These are phyloP conservation scores for Hippocampus guttulatus DNA, from an alignment of 2,113 vertebrate genomes.

Conservation along the genomic window DNA sequence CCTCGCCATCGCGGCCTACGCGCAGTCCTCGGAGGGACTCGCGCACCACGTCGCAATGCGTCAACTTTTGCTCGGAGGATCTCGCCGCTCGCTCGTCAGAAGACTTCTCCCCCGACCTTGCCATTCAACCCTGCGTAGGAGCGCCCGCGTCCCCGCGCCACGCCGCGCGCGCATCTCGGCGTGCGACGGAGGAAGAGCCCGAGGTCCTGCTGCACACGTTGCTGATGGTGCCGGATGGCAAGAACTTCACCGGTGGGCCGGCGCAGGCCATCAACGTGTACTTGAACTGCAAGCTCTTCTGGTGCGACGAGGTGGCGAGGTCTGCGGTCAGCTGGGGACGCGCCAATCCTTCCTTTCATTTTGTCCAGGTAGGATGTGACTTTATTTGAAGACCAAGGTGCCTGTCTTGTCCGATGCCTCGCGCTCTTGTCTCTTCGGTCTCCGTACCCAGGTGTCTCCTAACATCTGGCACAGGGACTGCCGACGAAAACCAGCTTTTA, in stretches of 20 bases:
- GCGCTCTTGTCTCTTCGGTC: too few species aligned
- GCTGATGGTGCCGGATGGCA: constrained; percentile 88
- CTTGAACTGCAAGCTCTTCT: constrained; percentile 88
- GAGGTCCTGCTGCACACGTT: constrained; percentile 79
- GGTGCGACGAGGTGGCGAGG: constrained; percentile 76
- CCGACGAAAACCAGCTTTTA: too few species aligned
- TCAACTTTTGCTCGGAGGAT: constrained; percentile 11
- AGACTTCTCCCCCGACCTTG: background rate
- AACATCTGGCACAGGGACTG: too few species aligned
- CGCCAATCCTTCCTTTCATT: constrained; percentile 78
- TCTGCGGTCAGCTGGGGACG: constrained; percentile 83
- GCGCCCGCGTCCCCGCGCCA: background rate
- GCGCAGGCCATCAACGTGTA: constrained; percentile 77
- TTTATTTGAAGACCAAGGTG: too few species aligned
- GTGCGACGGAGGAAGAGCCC: constrained; percentile 43
- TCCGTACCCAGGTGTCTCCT: too few species aligned
- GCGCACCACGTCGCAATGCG: constrained; percentile 3
- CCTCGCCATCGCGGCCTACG: background rate
- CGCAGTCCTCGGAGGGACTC: constrained; percentile 36
- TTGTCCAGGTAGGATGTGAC: constrained; percentile 77
- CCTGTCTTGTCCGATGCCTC: too few species aligned
- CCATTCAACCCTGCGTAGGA: background rate
- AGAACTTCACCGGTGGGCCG: constrained; percentile 69
- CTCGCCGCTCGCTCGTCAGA: background rate
- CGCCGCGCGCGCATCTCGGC: constrained; percentile 7